Conservation (phyloP, 2,797 vertebrate species). For the Vespertilio murinus region DNA sequence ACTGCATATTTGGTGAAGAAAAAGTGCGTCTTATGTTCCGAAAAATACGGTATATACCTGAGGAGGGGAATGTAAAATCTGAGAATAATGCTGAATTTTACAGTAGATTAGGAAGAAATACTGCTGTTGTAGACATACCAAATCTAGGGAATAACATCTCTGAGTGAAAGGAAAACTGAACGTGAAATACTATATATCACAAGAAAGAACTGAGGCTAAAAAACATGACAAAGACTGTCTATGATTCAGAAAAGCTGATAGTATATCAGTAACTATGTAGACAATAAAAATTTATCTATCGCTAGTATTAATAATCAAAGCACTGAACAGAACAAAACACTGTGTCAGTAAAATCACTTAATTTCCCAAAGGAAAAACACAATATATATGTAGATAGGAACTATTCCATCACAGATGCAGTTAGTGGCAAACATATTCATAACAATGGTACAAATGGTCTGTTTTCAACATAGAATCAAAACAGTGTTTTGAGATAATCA, state of each 20-base stretch:
- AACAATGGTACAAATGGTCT: background rate
- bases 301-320: background rate
- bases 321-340: background rate
- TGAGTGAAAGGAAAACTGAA: background rate
- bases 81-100: background rate
- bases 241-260: background rate
- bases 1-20: too few relatives aligned
- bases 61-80: background rate
- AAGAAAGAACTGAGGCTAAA: background rate
- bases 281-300: conserved; percentile 22
- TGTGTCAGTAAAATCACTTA: background rate
- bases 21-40: too few relatives aligned
- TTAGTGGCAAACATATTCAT: background rate
- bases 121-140: background rate
- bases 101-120: background rate
- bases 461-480: background rate
- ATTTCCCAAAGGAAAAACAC: conserved; percentile 5
- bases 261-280: background rate
- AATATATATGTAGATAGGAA: background rate
- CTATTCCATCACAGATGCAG: background rate
- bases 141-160: background rate
- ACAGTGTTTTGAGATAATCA: background rate
- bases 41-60: too few relatives aligned
- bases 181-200: background rate
- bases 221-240: background rate